Percentiles rank a stretch among this genome's conserved stretches.
phyloP scores from a whole-genome alignment of 2,888 invertebrate species.

The Caprella mutica region DNA sequence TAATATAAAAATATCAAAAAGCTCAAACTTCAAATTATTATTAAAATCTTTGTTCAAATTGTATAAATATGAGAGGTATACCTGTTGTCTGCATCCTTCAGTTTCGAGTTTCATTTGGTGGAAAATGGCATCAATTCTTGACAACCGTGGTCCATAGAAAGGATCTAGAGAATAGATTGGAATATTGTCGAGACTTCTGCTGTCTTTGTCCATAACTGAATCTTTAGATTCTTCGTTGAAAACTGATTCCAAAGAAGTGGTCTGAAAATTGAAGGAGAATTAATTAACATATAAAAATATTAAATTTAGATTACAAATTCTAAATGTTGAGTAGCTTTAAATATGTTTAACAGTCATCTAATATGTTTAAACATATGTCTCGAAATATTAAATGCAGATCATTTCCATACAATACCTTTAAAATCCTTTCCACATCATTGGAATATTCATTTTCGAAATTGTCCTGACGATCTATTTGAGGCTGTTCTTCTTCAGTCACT shows the following conservation, averaged over 20 bases:
- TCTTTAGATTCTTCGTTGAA: neutral
- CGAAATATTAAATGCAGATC: too few species aligned
- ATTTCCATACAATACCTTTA: too few species aligned
- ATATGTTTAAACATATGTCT: neutral
- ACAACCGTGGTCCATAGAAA: constrained; percentile 67
- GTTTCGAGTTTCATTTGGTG: constrained; percentile 52
- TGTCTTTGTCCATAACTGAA: neutral
- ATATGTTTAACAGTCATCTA: constrained; percentile 1
- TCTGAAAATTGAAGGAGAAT: too few species aligned
- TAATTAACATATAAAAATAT: too few species aligned
- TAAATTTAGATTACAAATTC: too few species aligned
- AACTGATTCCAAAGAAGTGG: neutral
- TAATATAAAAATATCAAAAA: neutral
- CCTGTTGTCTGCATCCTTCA: constrained; percentile 60
- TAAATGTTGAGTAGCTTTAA: too few species aligned
- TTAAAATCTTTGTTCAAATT: neutral
- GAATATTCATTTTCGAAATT: too few species aligned
- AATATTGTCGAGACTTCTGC: constrained; percentile 1
- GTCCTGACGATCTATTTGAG: too few species aligned
- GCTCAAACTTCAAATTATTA: neutral
- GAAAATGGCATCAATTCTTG: constrained; percentile 64
- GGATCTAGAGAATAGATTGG: constrained; percentile 49
- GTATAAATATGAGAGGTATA: neutral
- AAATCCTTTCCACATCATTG: too few species aligned
- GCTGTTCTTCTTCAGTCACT: too few species aligned